These are phyloP conservation scores for Chirona hameri DNA, from an alignment of 2,888 invertebrate species.

Conservation along the genomic window DNA sequence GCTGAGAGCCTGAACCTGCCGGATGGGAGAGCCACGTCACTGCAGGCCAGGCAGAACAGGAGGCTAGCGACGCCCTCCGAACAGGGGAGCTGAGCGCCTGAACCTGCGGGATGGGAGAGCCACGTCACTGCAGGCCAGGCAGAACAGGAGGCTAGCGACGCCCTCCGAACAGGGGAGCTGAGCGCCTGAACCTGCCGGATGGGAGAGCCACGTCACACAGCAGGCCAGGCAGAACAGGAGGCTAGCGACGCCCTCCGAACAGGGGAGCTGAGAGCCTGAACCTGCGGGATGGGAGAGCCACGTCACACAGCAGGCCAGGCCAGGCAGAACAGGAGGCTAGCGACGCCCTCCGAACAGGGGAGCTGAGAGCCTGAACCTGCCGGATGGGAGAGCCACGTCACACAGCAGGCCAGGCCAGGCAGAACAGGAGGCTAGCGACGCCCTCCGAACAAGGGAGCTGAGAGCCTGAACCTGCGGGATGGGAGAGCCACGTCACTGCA, in stretches of 20 bases:
- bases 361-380: slow-evolving; percentile 80
- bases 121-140: not conserved
- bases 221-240: not conserved
- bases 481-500: not conserved
- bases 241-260: slow-evolving; percentile 27
- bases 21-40: not conserved
- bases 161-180: too few species aligned
- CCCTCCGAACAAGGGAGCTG: too few species aligned
- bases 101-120: slow-evolving; percentile 51
- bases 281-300: slow-evolving; percentile 46
- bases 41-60: not conserved
- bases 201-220: not conserved
- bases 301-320: not conserved
- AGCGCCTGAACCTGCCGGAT: slow-evolving; percentile 67
- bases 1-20: slow-evolving; percentile 76
- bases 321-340: slow-evolving; percentile 10
- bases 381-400: slow-evolving; percentile 2
- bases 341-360: too few species aligned
- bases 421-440: slow-evolving; percentile 9
- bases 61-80: slow-evolving; percentile 24
- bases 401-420: not conserved
- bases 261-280: too few species aligned
- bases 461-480: slow-evolving; percentile 67
- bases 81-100: too few species aligned
- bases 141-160: slow-evolving; percentile 9